A percentile compares a stretch with the other conserved stretches of the same genome.
Evolutionary conservation across 53 echinoderm and acorn worm genomes (phyloP).

Genomic region (Mesocentrotus franciscanus): DNA sequence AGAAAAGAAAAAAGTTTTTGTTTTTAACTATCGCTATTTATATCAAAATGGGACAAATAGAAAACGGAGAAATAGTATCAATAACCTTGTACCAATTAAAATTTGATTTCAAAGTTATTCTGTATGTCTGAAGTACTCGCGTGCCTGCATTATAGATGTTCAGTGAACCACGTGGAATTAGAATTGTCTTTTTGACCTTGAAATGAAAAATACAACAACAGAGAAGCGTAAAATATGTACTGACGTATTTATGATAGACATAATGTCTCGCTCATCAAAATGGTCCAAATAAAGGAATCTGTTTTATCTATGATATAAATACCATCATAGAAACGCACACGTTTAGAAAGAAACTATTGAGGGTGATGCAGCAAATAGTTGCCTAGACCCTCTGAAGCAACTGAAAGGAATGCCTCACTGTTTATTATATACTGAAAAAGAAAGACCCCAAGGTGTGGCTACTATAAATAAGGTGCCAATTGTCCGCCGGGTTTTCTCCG

Average conservation of each 20-base stretch:
- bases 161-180: conserved; percentile 8
- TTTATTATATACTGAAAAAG: not conserved
- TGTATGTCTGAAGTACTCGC: not conserved
- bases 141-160: not conserved
- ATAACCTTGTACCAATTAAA: not conserved
- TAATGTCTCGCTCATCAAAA: not conserved
- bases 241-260: not conserved
- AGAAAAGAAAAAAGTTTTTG: not conserved
- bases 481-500: not conserved
- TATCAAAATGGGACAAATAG: not conserved
- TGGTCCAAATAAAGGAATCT: not conserved
- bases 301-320: not conserved
- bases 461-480: conserved; percentile 18
- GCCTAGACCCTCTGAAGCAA: not conserved
- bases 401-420: not conserved
- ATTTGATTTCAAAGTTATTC: not conserved
- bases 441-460: conserved; percentile 19
- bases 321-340: not conserved
- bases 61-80: not conserved
- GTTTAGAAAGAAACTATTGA: not conserved
- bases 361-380: not conserved
- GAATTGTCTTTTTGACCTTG: not conserved
- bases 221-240: not conserved
- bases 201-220: not conserved
- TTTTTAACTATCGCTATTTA: not conserved